Evolutionary conservation across 2,888 invertebrate genomes (phyloP).

Genomic region (Lasioglossum marginatum): DNA sequence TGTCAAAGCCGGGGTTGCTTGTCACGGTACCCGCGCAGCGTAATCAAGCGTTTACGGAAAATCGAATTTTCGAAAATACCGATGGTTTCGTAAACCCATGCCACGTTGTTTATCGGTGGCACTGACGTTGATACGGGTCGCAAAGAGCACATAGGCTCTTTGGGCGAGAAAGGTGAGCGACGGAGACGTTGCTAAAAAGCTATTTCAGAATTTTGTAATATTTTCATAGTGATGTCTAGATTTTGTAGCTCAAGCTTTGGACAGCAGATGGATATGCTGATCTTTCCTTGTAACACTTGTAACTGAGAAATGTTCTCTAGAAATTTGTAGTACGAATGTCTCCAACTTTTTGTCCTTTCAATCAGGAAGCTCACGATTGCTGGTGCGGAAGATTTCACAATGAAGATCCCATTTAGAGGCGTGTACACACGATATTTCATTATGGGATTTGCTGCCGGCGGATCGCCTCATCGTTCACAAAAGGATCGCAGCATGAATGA

Average conservation of each 20-base stretch:
- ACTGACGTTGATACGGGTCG: background rate
- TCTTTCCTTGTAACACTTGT: background rate
- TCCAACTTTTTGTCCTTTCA: background rate
- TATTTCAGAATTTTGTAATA: background rate
- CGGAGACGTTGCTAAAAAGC: background rate
- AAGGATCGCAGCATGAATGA: conserved; percentile 63
- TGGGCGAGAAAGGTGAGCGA: background rate
- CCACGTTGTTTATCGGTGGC: background rate
- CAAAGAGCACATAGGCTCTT: background rate
- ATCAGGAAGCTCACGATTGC: background rate
- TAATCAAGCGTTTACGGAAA: conserved; percentile 15
- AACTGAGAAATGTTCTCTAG: background rate
- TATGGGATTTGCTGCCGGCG: conserved; percentile 28
- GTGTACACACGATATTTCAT: conserved; percentile 22
- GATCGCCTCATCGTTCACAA: conserved; percentile 35
- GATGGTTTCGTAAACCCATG: conserved; percentile 5
- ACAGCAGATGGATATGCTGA: too few relatives aligned
- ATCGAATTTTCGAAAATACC: conserved; percentile 38
- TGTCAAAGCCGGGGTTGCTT: conserved; percentile 41
- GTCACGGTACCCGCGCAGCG: conserved; percentile 2
- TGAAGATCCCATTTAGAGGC: conserved; percentile 2
- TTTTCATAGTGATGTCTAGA: background rate
- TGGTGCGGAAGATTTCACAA: conserved; percentile 5
- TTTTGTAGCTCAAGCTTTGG: too few relatives aligned
- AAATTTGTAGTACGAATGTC: background rate